Percentiles rank a stretch among this genome's conserved stretches.
phyloP scores from a whole-genome alignment of 2,797 vertebrate genomes.

The Mycteria americana region DNA sequence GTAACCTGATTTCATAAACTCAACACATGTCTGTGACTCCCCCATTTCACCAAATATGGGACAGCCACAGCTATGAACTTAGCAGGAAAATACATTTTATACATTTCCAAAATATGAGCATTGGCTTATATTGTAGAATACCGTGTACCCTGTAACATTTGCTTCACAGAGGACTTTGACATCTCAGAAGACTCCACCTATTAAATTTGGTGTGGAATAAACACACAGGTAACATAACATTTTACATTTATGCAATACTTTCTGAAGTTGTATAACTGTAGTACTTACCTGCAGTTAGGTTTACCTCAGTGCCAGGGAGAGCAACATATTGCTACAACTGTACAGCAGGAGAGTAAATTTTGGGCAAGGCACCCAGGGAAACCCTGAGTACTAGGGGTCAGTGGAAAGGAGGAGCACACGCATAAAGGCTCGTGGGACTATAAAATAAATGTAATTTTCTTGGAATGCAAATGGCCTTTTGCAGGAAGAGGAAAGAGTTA shows the following conservation, averaged over 20 bases:
- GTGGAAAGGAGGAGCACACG: background rate
- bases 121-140: background rate
- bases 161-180: background rate
- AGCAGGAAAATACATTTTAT: background rate
- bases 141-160: background rate
- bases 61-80: background rate
- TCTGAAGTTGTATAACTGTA: background rate
- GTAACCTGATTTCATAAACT: background rate
- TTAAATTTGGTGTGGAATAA: background rate
- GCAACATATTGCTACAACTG: background rate
- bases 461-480: background rate
- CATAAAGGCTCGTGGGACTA: background rate
- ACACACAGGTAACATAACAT: background rate
- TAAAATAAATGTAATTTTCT: background rate
- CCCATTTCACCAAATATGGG: background rate
- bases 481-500: background rate
- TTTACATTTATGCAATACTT: background rate
- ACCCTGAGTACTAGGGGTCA: background rate
- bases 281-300: background rate
- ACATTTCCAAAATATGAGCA: background rate
- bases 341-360: background rate
- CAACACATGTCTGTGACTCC: background rate
- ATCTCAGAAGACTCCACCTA: background rate
- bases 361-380: background rate
- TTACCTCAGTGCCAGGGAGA: background rate